A percentile compares a stretch with the other conserved stretches of the same genome.
These are phyloP conservation scores for Drosophila albomicans DNA, from an alignment of 1,140 invertebrate genomes.

Conservation along the genomic window DNA sequence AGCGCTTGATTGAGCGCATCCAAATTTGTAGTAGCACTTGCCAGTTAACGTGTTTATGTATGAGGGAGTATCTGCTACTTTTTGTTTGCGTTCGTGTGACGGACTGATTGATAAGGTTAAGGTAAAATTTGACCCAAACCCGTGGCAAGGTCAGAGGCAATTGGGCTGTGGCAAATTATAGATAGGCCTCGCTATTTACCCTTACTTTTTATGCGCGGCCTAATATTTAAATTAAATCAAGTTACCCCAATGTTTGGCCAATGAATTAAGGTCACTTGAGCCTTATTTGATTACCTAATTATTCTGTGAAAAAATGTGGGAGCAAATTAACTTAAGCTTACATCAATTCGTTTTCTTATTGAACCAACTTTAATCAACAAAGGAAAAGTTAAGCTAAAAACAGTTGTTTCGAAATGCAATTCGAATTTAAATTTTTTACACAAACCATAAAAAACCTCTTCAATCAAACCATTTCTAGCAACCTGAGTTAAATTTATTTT, in stretches of 20 bases:
- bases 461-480: constrained; percentile 30
- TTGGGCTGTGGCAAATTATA: constrained; percentile 52
- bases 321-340: constrained; percentile 10
- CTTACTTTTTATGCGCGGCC: constrained; percentile 16
- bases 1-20: constrained; percentile 72
- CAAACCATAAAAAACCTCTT: constrained; percentile 23
- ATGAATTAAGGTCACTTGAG: constrained; percentile 36
- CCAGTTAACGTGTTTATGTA: constrained; percentile 2
- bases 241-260: constrained; percentile 19
- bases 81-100: constrained; percentile 8
- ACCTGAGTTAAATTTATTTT: constrained; percentile 1
- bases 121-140: constrained; percentile 42
- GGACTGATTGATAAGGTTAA: constrained; percentile 68
- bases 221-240: constrained; percentile 55
- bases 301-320: constrained; percentile 17
- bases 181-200: constrained; percentile 23
- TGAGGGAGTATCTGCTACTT: not conserved
- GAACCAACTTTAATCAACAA: constrained; percentile 21
- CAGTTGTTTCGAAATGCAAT: constrained; percentile 8
- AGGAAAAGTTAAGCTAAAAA: not conserved
- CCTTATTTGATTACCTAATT: constrained; percentile 51
- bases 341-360: constrained; percentile 26
- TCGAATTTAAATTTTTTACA: constrained; percentile 12
- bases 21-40: constrained; percentile 28
- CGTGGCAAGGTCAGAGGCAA: constrained; percentile 21